These are phyloP conservation scores for Petrocephalus microphthalmus DNA, from an alignment of 2,113 vertebrate genomes.

Conservation along the genomic window DNA sequence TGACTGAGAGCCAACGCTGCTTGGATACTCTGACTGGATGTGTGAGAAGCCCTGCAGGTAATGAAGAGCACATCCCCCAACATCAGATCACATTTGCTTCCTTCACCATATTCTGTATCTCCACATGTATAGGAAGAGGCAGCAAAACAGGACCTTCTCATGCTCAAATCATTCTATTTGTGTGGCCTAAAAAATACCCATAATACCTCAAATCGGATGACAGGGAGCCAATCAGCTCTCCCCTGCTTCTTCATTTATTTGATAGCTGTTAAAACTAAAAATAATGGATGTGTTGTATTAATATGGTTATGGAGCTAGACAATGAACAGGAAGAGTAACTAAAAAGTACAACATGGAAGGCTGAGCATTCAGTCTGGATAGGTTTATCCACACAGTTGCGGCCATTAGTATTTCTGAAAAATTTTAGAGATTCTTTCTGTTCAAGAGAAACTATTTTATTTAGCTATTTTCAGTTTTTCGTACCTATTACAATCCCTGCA, in stretches of 20 bases:
- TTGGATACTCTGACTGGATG: conserved; percentile 86
- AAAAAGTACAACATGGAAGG: background rate
- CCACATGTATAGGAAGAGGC: background rate
- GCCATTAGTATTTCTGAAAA: background rate
- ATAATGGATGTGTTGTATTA: background rate
- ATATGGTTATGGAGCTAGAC: background rate
- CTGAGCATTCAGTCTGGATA: background rate
- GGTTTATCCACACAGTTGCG: background rate
- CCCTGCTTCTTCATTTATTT: background rate
- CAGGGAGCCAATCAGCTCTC: background rate
- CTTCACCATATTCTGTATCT: background rate
- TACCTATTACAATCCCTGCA: background rate
- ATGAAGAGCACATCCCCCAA: background rate
- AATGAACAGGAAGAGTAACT: too few species aligned
- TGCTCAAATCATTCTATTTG: background rate
- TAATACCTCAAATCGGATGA: background rate
- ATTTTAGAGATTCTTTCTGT: background rate
- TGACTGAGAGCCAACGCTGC: conserved; percentile 80
- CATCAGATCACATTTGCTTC: background rate
- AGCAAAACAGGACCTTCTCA: background rate
- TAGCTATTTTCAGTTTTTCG: background rate
- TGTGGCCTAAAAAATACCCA: background rate
- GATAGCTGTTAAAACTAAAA: background rate
- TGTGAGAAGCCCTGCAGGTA: conserved; percentile 81
- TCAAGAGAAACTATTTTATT: background rate